Conservation (phyloP, 2,888 invertebrate species). For the Agrenia bidenticulata region DNA sequence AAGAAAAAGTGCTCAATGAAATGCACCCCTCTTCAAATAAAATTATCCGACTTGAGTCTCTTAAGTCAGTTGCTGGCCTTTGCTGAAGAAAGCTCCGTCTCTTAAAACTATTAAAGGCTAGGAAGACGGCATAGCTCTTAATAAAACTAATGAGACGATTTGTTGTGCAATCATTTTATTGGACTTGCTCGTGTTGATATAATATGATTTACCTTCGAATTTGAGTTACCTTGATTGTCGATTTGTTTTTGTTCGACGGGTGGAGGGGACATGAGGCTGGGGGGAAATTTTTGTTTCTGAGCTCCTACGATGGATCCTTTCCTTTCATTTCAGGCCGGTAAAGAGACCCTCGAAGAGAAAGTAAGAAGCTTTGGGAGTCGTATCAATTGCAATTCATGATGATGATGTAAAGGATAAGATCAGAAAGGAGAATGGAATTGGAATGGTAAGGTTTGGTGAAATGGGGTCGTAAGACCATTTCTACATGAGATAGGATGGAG, state of each 20-base stretch:
- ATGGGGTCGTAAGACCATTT: neutral
- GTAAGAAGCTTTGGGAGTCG: neutral
- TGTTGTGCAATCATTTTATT: neutral
- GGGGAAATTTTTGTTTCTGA: no score
- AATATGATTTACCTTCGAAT: no score
- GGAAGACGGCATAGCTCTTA: slow-evolving; percentile 2
- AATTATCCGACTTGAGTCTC: slow-evolving; percentile 11
- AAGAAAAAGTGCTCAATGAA: slow-evolving; percentile 18
- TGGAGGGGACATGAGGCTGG: no score
- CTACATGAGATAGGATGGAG: slow-evolving; percentile 1
- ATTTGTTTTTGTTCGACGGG: no score
- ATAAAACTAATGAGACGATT: slow-evolving; percentile 8
- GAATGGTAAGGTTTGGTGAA: slow-evolving; percentile 12
- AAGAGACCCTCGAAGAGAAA: neutral
- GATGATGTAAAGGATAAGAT: slow-evolving; percentile 15
- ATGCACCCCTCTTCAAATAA: slow-evolving; percentile 21
- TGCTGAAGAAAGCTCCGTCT: neutral
- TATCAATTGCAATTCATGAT: slow-evolving; percentile 17
- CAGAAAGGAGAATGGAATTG: slow-evolving; percentile 6
- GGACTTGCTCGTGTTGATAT: no score
- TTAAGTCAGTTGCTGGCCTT: slow-evolving; percentile 6
- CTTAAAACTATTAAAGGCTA: neutral
- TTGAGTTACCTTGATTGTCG: no score
- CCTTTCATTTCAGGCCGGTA: no score
- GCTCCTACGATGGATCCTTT: no score